Conservation (phyloP, 2,797 vertebrate species). For the Pampus argenteus region DNA sequence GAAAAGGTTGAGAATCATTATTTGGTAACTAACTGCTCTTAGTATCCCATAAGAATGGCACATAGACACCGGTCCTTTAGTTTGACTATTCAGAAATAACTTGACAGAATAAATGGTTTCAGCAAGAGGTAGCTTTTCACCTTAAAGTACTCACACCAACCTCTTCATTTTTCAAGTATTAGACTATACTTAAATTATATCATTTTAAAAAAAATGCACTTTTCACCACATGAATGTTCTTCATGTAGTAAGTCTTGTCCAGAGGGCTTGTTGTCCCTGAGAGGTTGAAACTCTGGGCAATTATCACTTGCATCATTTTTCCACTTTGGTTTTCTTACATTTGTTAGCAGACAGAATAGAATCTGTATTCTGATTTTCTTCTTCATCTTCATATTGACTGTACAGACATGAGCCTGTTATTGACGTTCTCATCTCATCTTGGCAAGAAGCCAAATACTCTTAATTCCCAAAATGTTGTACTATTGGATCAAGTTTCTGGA, state of each 20-base stretch:
- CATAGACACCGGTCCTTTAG: not conserved
- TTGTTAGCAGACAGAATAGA: not conserved
- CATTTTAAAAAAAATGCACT: not conserved
- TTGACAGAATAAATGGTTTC: not conserved
- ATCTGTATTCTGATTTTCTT: not conserved
- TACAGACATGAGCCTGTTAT: not conserved
- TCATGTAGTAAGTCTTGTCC: too few relatives aligned
- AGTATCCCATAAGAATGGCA: conserved; percentile 15
- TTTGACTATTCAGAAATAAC: conserved; percentile 12
- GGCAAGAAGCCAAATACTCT: not conserved
- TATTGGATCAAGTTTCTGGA: not conserved
- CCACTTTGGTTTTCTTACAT: not conserved
- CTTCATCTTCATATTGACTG: not conserved
- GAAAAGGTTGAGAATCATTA: conserved; percentile 50
- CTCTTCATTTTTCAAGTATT: not conserved
- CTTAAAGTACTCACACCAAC: not conserved
- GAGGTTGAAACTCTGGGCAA: too few relatives aligned
- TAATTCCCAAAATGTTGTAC: not conserved
- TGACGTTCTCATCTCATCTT: not conserved
- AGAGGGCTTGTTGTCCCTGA: too few relatives aligned
- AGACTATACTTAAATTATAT: too few relatives aligned
- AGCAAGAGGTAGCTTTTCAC: not conserved
- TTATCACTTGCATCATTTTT: too few relatives aligned
- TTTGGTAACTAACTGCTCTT: conserved; percentile 35
- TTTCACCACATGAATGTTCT: not conserved